Base-by-base conservation (phyloP, 2,797 vertebrate species). In the Schizothorax lantsangensis region DNA sequence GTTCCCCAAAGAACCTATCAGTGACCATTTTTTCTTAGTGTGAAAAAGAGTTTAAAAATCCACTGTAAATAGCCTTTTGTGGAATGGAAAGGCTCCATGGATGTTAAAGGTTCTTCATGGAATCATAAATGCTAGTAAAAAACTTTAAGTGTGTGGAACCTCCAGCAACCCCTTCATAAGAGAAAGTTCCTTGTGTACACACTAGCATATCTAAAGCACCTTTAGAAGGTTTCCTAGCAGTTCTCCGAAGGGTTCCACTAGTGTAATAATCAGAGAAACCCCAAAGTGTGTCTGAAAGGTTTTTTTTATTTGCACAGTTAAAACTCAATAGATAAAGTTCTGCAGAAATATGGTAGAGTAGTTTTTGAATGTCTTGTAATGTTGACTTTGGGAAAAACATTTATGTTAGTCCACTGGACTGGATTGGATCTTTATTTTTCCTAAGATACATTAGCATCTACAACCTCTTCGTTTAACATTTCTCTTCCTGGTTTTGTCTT, bases 401-500 rank as follows among this genome's bases (percentile, higher is more conserved):
- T 11, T 71, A 10, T 40, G 10, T 71, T 72, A 3, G 69, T 72
- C 11, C 78, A 21, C 68, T 57, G 36, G 1, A 57, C 40, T 72
- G 66, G 15, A 57, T 21, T 62, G 57, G 38, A 47, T 47, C n/a
- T n/a, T 71, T 57, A 45, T 59, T 45, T 79, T 54, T 38, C 8
- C 45, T 1, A 30, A 57, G 47, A 81, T n/a, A 74, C 26, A 17
- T 43, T 40, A 33, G 47, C 69, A 59, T 74, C 43, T 33, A 33
- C 68, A 80, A 62, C 14, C 30, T 38, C n/a, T 73, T 57, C 15
- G 7, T 21, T 77, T 66, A 75, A 84, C 57, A 30, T 9, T 68
- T 26, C 57, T 84, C 33, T 84, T 74, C n/a, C 15, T 85, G 75
- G 38, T 79, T 86, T 73, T 88, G 73, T 83, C 15, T 90, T 81